Percentiles rank a stretch among this genome's conserved stretches.
Evolutionary conservation across 2,113 vertebrate species (phyloP).

Genomic region (Thomomys bottae): DNA sequence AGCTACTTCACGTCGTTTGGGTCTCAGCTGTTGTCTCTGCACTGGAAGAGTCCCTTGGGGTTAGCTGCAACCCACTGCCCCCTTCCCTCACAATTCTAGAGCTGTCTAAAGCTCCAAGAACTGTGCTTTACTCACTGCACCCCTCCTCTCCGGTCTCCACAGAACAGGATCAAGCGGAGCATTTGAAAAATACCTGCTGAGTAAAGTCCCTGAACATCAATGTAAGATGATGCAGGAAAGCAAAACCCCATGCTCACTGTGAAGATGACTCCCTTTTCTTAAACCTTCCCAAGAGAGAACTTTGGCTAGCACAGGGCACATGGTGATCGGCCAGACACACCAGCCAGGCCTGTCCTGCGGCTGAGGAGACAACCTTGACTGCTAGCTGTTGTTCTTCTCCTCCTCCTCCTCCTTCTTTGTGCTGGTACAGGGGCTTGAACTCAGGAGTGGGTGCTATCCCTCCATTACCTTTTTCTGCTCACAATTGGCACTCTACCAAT

Average conservation of each 20-base stretch:
- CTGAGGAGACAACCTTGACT: neutral
- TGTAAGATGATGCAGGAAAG: neutral
- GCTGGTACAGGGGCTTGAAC: no score
- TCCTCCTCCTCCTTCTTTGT: no score
- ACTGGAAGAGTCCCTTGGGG: neutral
- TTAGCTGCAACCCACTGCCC: neutral
- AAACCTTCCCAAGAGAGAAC: neutral
- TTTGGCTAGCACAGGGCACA: no score
- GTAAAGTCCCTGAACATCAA: neutral
- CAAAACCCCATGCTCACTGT: neutral
- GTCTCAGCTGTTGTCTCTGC: neutral
- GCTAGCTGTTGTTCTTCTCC: no score
- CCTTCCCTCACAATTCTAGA: neutral
- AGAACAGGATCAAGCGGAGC: neutral
- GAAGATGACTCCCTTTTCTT: neutral
- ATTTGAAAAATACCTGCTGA: neutral
- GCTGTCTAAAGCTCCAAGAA: neutral
- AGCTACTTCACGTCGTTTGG: neutral
- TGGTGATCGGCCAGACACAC: no score
- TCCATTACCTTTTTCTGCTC: no score
- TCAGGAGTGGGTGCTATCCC: no score
- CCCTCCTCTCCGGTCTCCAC: fast-evolving
- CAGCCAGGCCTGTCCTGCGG: neutral
- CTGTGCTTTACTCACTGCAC: no score
- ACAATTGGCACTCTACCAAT: no score